A percentile compares a stretch with the other conserved stretches of the same genome.
Evolutionary conservation across 1,140 invertebrate species (phyloP).

Genomic region (Drosophila mayri): DNA sequence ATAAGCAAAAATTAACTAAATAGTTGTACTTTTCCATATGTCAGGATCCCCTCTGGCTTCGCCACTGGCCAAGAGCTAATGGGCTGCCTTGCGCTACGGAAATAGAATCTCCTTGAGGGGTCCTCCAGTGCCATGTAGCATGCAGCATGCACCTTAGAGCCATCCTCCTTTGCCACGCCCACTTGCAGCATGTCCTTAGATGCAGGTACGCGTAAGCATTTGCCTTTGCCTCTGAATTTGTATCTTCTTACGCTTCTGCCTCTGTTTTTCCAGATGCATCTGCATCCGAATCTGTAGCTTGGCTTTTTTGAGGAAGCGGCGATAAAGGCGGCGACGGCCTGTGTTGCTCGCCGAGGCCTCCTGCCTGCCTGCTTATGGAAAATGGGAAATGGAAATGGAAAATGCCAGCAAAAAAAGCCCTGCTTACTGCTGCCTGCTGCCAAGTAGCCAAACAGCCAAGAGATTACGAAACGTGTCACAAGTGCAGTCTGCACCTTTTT

Average conservation of each 20-base stretch:
- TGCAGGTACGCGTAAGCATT: conserved; percentile 67
- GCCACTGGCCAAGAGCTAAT: conserved; percentile 53
- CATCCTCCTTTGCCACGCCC: conserved; percentile 4
- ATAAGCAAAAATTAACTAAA: background rate
- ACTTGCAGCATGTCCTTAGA: conserved; percentile 54
- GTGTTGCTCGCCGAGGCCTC: conserved; percentile 43
- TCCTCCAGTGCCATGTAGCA: conserved; percentile 12
- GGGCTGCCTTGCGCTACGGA: conserved; percentile 69
- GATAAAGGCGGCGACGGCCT: background rate
- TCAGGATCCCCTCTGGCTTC: conserved; percentile 20
- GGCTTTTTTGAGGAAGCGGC: conserved; percentile 50
- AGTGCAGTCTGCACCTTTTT: conserved; percentile 81
- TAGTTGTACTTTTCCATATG: background rate
- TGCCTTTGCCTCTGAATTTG: conserved; percentile 52
- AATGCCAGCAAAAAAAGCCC: conserved; percentile 61
- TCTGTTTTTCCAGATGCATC: conserved; percentile 44
- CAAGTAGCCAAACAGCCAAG: conserved; percentile 56
- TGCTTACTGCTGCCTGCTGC: conserved; percentile 8
- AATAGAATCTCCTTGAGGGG: conserved; percentile 75
- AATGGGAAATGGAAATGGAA: conserved; percentile 41
- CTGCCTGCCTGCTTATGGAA: conserved; percentile 51
- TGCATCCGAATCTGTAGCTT: conserved; percentile 54
- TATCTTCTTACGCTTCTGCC: conserved; percentile 30
- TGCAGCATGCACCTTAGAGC: conserved; percentile 9
- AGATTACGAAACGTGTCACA: conserved; percentile 82